These are phyloP conservation scores for Pheosia gnoma DNA, from an alignment of 2,888 invertebrate species.

Conservation along the genomic window DNA sequence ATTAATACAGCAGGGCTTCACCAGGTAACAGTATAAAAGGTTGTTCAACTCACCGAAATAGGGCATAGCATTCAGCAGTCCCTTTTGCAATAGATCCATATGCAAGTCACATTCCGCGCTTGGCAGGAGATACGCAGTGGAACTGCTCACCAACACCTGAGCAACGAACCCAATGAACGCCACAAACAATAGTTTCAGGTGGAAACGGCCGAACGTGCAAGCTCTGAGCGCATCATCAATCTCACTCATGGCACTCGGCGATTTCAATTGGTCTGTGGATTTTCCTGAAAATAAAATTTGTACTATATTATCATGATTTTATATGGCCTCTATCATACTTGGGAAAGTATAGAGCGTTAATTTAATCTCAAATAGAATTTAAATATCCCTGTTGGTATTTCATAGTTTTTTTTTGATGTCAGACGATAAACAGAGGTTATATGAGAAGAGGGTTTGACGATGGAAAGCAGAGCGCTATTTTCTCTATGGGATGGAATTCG, in stretches of 20 bases:
- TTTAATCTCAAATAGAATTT: too few relatives aligned
- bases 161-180: constrained; percentile 50
- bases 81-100: constrained; percentile 65
- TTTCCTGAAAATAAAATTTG: constrained; percentile 44
- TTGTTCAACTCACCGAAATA: constrained; percentile 57
- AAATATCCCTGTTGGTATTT: too few relatives aligned
- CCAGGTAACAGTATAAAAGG: too few relatives aligned
- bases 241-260: constrained; percentile 60
- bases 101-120: constrained; percentile 69
- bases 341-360: too few relatives aligned
- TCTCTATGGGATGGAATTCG: too few relatives aligned
- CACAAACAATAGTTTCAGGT: constrained; percentile 51
- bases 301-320: background rate
- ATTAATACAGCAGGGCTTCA: too few relatives aligned
- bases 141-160: constrained; percentile 52
- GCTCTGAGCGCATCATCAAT: constrained; percentile 60
- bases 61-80: constrained; percentile 64
- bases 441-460: too few relatives aligned
- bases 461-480: too few relatives aligned
- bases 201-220: constrained; percentile 64
- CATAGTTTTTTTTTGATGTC: too few relatives aligned
- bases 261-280: constrained; percentile 35
- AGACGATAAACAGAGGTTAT: too few relatives aligned
- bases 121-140: constrained; percentile 61
- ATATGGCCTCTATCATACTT: background rate